Conservation (phyloP, 2,113 vertebrate species). For the Rousettus leschenaultii region DNA sequence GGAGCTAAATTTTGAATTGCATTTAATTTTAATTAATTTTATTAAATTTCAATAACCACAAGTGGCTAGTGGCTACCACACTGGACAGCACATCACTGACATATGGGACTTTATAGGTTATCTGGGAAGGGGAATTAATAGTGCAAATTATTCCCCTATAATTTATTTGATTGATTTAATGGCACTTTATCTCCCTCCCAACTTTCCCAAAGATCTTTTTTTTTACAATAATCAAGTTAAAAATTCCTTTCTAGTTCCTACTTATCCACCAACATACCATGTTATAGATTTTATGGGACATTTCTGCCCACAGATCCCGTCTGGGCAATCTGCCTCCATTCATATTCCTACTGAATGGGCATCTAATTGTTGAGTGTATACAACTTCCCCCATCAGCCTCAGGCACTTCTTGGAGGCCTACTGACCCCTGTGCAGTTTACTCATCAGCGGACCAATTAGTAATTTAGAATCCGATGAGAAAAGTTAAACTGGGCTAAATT, state of each 20-base stretch:
- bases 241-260: background rate
- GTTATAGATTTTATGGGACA: background rate
- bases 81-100: background rate
- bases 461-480: background rate
- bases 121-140: background rate
- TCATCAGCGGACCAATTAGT: background rate
- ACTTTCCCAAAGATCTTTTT: background rate
- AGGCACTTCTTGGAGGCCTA: background rate
- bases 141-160: background rate
- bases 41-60: background rate
- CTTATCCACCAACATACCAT: background rate
- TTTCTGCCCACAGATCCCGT: background rate
- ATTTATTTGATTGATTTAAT: background rate
- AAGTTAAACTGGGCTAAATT: constrained; percentile 26
- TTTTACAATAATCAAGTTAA: background rate
- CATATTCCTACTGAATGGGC: background rate
- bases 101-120: background rate
- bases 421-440: background rate
- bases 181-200: background rate
- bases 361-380: background rate
- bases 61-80: background rate
- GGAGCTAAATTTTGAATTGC: background rate
- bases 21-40: constrained; percentile 16
- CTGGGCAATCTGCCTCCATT: background rate
- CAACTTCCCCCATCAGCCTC: background rate